phyloP scores from a whole-genome alignment of 2,888 invertebrate genomes.

The Agrenia bidenticulata region DNA sequence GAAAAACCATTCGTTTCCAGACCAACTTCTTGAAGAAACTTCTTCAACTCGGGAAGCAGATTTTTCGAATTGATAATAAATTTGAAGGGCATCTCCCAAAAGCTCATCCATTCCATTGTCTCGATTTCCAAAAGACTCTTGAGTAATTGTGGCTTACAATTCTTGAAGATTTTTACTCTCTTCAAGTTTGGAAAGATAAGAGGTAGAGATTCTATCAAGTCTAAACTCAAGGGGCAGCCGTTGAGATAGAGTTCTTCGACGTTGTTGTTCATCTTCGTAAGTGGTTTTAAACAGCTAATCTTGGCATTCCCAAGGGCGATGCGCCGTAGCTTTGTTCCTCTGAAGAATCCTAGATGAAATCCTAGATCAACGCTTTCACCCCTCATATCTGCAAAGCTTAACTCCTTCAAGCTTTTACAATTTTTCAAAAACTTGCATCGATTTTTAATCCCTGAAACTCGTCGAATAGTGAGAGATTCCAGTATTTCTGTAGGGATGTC shows the following conservation, averaged over 20 bases:
- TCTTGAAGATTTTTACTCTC: constrained; percentile 8
- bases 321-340: neutral
- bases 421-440: neutral
- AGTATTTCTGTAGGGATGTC: neutral
- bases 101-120: constrained; percentile 14
- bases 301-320: constrained; percentile 9
- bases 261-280: neutral
- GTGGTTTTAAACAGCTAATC: neutral
- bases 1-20: neutral
- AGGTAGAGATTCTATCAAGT: constrained; percentile 4
- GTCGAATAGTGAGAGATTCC: neutral
- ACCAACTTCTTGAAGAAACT: neutral
- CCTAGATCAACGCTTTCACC: neutral
- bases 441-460: constrained; percentile 20
- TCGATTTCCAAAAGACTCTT: constrained; percentile 1
- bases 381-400: constrained; percentile 13
- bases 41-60: neutral
- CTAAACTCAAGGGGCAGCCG: constrained; percentile 4
- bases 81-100: constrained; percentile 14
- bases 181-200: constrained; percentile 20
- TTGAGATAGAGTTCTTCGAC: constrained; percentile 21
- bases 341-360: neutral
- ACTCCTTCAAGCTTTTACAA: neutral
- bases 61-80: no score
- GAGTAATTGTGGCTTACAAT: neutral